Base-by-base conservation (phyloP, 2,888 invertebrate genomes). In the Epinotia ramella region DNA sequence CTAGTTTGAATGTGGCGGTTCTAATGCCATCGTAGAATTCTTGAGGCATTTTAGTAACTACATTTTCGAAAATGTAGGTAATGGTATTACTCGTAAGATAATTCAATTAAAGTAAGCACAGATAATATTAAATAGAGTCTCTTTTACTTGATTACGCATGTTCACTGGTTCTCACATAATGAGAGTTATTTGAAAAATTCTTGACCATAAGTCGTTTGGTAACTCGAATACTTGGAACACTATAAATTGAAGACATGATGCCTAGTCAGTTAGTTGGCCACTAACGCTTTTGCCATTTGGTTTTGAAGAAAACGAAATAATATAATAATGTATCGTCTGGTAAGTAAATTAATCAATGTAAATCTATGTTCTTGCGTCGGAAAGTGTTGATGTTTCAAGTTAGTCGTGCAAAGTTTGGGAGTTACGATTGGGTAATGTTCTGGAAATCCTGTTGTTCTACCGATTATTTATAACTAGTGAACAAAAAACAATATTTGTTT, bases 271-370 rank as follows among this genome's bases (percentile, higher is more conserved):
- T 49, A 76, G 76, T 76, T 63, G 76, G n/a, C 4, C 20, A 62
- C 62, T 67, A 46, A 44, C 33, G 12, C 57, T 24, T 66, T 75
- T 18, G 65, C 70, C 16, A 59, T 44, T 53, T 49, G 66, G 73
- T 69, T 67, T 67, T 46, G 56, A 59, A 60, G 59, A 65, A 46
- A 81, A 66, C 68, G 20, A 62, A 73, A 79, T 46, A 80, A 66
- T 68, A 62, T 83, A 84, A 81, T 40, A 40, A 91, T 90, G 89
- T 86, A 82, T 78, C 82, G 83, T 57, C 81, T 87, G 87, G 89
- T 91, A 75, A 91, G 89, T 87, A 56, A 70, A 68, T 73, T 56
- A 6, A 7, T 13, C 49, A 1, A 20, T 60, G 9, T 13, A 11
- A 40, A 24, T 60, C 13, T 49, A 33, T 59, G 57, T 60, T 70